Conservation (phyloP, 2,113 vertebrate species). For the Xyliphius kryptos region DNA sequence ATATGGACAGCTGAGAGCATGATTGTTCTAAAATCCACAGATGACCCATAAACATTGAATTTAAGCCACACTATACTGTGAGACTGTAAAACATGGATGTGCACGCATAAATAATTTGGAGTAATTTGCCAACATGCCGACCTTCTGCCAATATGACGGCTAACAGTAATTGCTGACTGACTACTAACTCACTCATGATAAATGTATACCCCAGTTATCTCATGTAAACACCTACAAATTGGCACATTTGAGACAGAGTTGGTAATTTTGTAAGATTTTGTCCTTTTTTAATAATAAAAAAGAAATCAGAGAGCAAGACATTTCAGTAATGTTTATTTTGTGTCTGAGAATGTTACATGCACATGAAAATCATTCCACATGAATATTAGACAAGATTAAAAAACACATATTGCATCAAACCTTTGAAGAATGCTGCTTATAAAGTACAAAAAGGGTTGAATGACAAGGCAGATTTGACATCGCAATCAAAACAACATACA, state of each 20-base stretch:
- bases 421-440: neutral
- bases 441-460: constrained; percentile 16
- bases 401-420: neutral
- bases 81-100: too few relatives aligned
- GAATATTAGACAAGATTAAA: constrained; percentile 11
- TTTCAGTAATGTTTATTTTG: constrained; percentile 33
- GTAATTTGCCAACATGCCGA: too few relatives aligned
- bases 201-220: too few relatives aligned
- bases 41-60: too few relatives aligned
- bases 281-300: too few relatives aligned
- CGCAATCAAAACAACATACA: constrained; percentile 2
- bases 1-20: too few relatives aligned
- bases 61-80: too few relatives aligned
- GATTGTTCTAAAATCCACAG: too few relatives aligned
- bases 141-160: too few relatives aligned
- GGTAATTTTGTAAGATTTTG: constrained; percentile 1
- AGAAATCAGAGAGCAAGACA: constrained; percentile 31
- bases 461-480: constrained; percentile 6
- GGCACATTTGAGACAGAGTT: neutral
- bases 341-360: constrained; percentile 13
- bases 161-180: too few relatives aligned
- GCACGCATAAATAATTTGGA: too few relatives aligned
- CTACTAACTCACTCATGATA: too few relatives aligned
- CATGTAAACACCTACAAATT: neutral
- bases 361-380: constrained; percentile 25